Percentiles rank a stretch among this genome's conserved stretches.
phyloP scores from a whole-genome alignment of 2,113 vertebrate species.

The Elanoides forficatus region DNA sequence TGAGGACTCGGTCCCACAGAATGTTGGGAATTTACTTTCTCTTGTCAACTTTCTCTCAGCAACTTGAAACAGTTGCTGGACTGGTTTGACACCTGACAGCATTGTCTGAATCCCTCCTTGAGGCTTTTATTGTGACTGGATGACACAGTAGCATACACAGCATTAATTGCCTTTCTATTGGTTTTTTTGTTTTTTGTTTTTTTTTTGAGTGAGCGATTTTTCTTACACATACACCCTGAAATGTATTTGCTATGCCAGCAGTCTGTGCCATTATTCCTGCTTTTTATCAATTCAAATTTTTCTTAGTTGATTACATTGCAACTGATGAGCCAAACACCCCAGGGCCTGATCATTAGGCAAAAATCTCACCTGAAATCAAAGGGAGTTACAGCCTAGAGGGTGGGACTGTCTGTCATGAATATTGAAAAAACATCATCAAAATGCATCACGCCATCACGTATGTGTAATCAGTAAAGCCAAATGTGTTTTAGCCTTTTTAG shows the following conservation, averaged over 20 bases:
- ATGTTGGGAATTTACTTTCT: neutral
- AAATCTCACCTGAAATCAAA: conserved; percentile 31
- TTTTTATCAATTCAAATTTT: conserved; percentile 31
- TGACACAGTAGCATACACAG: neutral
- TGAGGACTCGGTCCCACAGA: neutral
- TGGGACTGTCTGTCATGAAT: conserved; percentile 2
- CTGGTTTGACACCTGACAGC: neutral
- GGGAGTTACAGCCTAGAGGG: neutral
- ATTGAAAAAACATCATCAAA: conserved; percentile 30
- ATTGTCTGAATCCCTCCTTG: neutral
- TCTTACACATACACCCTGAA: neutral
- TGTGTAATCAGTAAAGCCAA: neutral
- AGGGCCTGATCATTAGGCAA: conserved; percentile 7
- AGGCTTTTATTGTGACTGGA: neutral
- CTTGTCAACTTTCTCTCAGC: neutral
- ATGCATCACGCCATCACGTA: neutral
- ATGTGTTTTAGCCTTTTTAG: conserved; percentile 1
- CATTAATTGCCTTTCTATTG: neutral
- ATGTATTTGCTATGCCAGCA: neutral
- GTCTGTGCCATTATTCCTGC: neutral
- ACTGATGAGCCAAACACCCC: conserved; percentile 1
- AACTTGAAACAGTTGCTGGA: neutral
- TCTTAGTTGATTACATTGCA: neutral
- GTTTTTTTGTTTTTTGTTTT: neutral
- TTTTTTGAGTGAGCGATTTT: neutral